These are phyloP conservation scores for Xyrauchen texanus DNA, from an alignment of 2,113 vertebrate genomes.

Conservation along the genomic window DNA sequence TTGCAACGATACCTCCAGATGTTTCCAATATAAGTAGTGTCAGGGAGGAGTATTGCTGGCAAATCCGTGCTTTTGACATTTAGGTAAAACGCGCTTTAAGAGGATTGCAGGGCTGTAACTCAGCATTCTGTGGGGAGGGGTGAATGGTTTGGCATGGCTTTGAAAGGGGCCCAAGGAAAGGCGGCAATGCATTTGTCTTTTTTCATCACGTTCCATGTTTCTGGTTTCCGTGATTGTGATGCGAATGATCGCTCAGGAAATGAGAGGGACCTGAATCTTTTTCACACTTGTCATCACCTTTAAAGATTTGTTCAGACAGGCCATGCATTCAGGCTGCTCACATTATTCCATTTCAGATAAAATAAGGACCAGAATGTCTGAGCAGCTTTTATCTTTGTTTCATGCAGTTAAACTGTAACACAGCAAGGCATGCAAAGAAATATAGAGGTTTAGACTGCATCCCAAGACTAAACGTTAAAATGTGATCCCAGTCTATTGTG, in stretches of 20 bases:
- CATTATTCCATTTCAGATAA: constrained; percentile 2
- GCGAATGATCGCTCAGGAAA: constrained; percentile 35
- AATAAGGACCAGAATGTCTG: background rate
- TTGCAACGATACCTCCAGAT: constrained; percentile 32
- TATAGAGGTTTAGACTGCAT: background rate
- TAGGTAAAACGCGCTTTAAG: constrained; percentile 22
- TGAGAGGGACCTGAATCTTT: constrained; percentile 19
- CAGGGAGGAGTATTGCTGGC: constrained; percentile 39
- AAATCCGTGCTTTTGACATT: constrained; percentile 17
- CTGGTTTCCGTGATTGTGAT: background rate
- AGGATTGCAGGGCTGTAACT: constrained; percentile 34
- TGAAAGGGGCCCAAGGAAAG: constrained; percentile 29
- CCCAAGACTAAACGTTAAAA: too few species aligned
- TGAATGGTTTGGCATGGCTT: constrained; percentile 35
- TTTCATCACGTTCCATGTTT: constrained; percentile 30
- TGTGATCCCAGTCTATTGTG: background rate
- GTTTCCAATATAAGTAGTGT: constrained; percentile 41
- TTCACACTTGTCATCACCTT: constrained; percentile 33
- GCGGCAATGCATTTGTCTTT: constrained; percentile 32
- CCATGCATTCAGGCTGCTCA: constrained; percentile 10
- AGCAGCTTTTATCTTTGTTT: too few species aligned
- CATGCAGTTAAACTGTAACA: background rate
- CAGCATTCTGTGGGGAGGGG: constrained; percentile 22
- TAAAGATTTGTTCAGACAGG: constrained; percentile 6
- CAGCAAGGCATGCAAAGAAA: background rate